Conservation (phyloP, 2,888 invertebrate genomes). For the Hirudinaria manillensis region DNA sequence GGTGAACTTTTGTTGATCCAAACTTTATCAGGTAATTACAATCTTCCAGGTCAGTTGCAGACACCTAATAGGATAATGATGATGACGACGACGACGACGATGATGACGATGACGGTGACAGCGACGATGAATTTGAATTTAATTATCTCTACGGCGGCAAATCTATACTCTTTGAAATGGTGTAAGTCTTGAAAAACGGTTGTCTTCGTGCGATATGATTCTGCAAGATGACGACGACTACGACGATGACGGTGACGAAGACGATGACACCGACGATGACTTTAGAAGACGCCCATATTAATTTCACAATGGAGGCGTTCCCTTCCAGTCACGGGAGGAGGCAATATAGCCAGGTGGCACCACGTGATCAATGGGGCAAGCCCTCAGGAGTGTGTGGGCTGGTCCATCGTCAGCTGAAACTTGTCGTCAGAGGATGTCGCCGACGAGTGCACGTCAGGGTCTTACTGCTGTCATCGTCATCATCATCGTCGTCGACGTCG, state of each 20-base stretch:
- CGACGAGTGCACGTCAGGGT: background rate
- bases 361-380: background rate
- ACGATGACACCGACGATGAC: conserved; percentile 21
- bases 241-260: conserved; percentile 25
- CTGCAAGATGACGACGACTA: conserved; percentile 21
- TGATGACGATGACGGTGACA: conserved; percentile 13
- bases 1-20: too few relatives aligned
- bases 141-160: background rate
- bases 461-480: background rate
- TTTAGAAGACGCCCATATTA: conserved; percentile 5
- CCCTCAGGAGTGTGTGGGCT: background rate
- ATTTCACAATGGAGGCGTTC: conserved; percentile 6
- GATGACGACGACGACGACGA: conserved; percentile 13
- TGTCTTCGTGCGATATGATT: background rate
- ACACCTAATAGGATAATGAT: conserved; percentile 20
- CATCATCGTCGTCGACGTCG: background rate
- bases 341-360: conserved; percentile 7
- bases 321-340: background rate
- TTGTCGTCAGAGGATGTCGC: background rate
- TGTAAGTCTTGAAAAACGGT: background rate
- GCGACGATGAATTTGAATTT: background rate
- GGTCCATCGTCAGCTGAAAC: conserved; percentile 1
- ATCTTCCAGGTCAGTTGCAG: too few relatives aligned
- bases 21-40: too few relatives aligned
- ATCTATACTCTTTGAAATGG: background rate